Base-by-base conservation (phyloP, 2,797 vertebrate genomes). In the Ceyx erithaca region DNA sequence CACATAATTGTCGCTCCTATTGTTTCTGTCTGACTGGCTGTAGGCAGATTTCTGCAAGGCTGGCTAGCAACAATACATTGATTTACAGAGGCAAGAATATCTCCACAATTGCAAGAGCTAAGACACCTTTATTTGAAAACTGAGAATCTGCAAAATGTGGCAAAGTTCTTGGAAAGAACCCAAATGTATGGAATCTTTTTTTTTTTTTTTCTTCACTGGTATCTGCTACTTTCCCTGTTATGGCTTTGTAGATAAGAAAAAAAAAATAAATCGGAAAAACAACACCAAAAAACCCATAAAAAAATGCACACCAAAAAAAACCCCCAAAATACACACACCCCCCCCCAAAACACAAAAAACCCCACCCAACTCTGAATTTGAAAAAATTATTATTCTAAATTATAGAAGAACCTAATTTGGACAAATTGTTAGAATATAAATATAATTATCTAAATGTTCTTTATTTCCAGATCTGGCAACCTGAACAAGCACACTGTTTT, bases 91-190 rank as follows among this genome's bases (percentile, higher is more conserved):
- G 92, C 58, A 96, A 92, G 84, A 90, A 84, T 84, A 52, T 62
- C 45, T 92, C 63, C 46, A 71, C 68, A 93, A 89, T 80, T 94
- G 79, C 73, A 81, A 93, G 41, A 83, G 70, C 49, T 73, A 68
- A 59, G 43, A 58, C 59, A 94, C 75, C 64, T 90, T 87, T 90
- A 86, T 89, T 88, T 77, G 83, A 95, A 96, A 88, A 93, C 79
- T 72, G 91, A 93, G 85, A 95, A 93, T 92, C 73, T 57, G 89
- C 68, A 92, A 80, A 86, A 82, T 64, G 68, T 93, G 83, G 87
- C 84, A 89, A 93, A 94, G 79, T 94, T 94, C 94, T 97, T 97
- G 96, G 97, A 97, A 96, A 92, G 37, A 86, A 57, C 82, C 95
- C 95, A 97, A 95, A 87, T 84, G 25, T 83, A 95, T 93, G 46